Percentiles rank a stretch among this genome's conserved stretches.
phyloP scores from a whole-genome alignment of 1,140 invertebrate genomes.

The Geopemphigus sp. region DNA sequence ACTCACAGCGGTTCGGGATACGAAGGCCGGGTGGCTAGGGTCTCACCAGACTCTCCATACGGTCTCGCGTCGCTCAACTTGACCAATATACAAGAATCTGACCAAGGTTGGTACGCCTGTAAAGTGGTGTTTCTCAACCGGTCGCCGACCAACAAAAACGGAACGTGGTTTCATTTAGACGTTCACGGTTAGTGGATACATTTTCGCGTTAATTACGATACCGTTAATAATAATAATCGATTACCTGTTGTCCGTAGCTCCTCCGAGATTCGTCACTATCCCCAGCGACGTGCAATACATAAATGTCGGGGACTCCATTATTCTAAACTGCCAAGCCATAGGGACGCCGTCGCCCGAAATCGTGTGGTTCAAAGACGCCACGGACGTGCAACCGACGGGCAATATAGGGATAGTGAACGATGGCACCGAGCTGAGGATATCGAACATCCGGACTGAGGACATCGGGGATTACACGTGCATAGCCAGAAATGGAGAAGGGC shows the following conservation, averaged over 20 bases:
- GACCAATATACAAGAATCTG: slow-evolving; percentile 84
- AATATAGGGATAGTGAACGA: slow-evolving; percentile 85
- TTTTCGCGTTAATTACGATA: too few species aligned
- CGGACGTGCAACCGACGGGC: slow-evolving; percentile 79
- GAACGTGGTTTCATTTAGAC: slow-evolving; percentile 94
- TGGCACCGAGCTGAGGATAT: slow-evolving; percentile 86
- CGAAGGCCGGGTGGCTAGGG: slow-evolving; percentile 83
- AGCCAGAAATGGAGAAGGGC: slow-evolving; percentile 89
- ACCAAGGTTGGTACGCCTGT: slow-evolving; percentile 97
- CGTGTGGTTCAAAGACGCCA: slow-evolving; percentile 87
- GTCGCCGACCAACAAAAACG: slow-evolving; percentile 81
- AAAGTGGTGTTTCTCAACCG: slow-evolving; percentile 94
- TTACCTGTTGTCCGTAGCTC: slow-evolving; percentile 58
- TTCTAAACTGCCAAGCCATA: slow-evolving; percentile 91
- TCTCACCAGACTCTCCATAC: slow-evolving; percentile 79
- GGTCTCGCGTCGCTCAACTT: slow-evolving; percentile 90
- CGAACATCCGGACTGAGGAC: slow-evolving; percentile 84
- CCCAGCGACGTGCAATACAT: slow-evolving; percentile 94
- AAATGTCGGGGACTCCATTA: slow-evolving; percentile 90
- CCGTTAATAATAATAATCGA: neutral
- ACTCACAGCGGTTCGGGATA: slow-evolving; percentile 90
- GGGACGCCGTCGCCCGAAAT: slow-evolving; percentile 89
- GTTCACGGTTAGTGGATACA: slow-evolving; percentile 70
- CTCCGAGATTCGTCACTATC: slow-evolving; percentile 87
- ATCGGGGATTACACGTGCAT: slow-evolving; percentile 95